Evolutionary conservation across 2,888 invertebrate species (phyloP).

Genomic region (Acleris sparsana): DNA sequence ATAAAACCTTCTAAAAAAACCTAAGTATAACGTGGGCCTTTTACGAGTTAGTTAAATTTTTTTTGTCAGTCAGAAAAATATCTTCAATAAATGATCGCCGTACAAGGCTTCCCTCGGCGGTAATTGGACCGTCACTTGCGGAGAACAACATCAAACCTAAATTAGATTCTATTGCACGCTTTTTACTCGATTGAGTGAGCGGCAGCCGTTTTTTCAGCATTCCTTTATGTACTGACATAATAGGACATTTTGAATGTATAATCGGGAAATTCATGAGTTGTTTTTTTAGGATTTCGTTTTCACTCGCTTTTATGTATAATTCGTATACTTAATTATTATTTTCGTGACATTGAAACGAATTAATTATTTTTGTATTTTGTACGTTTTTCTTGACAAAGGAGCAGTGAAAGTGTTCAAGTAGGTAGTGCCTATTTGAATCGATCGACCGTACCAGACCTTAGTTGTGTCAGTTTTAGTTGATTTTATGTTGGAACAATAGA

Average conservation of each 20-base stretch:
- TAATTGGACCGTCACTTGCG: conserved; percentile 4
- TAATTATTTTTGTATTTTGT: no score
- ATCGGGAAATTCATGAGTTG: neutral
- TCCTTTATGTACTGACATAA: neutral
- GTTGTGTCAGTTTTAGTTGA: no score
- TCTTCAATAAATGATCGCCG: neutral
- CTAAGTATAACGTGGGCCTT: no score
- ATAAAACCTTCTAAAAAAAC: no score
- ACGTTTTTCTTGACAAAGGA: neutral
- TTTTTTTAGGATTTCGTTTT: neutral
- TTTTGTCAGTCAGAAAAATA: neutral
- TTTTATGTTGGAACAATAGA: no score
- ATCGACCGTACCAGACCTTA: no score
- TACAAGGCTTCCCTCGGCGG: neutral
- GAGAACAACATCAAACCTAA: conserved; percentile 9
- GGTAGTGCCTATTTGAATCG: no score
- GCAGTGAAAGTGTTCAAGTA: neutral
- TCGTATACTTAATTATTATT: no score
- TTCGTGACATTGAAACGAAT: no score
- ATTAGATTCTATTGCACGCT: conserved; percentile 15
- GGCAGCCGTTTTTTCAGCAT: neutral
- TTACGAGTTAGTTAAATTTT: no score
- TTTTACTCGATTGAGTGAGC: conserved; percentile 2
- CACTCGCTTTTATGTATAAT: neutral
- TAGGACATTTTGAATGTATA: neutral